Percentiles rank a stretch among this genome's conserved stretches.
Evolutionary conservation across 2,113 vertebrate species (phyloP).

Genomic region (Arenaria interpres): DNA sequence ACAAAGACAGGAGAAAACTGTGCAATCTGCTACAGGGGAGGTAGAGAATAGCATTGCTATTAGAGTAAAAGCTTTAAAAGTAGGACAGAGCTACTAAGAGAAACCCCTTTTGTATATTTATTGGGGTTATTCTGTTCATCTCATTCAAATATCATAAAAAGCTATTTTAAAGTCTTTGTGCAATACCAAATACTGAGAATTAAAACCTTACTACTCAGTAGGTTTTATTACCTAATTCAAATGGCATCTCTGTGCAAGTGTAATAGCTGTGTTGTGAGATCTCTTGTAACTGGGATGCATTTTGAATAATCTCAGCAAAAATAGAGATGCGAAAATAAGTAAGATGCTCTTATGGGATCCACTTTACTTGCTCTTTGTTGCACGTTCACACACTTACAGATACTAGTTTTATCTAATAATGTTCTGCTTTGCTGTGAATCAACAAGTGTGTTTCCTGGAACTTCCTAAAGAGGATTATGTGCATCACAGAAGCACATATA

Average conservation of each 20-base stretch:
- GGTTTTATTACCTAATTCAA: constrained; percentile 38
- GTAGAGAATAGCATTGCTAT: constrained; percentile 30
- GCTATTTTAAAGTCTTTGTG: constrained; percentile 22
- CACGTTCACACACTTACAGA: background rate
- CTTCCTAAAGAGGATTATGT: background rate
- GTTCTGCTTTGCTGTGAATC: background rate
- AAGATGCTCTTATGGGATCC: background rate
- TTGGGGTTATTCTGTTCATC: constrained; percentile 26
- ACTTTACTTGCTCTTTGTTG: background rate
- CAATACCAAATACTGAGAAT: background rate
- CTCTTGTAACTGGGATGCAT: background rate
- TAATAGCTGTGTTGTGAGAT: background rate
- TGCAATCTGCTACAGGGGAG: constrained; percentile 57
- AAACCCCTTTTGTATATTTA: constrained; percentile 26
- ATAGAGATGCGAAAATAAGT: background rate
- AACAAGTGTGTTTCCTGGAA: constrained; percentile 8
- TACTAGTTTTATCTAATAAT: background rate
- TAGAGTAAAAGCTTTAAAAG: constrained; percentile 46
- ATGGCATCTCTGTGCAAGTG: background rate
- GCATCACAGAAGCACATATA: background rate
- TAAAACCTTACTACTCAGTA: background rate
- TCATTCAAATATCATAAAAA: constrained; percentile 48
- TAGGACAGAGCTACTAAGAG: constrained; percentile 44
- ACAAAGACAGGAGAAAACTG: constrained; percentile 19
- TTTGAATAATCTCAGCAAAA: constrained; percentile 17